Base-by-base conservation (phyloP, 2,113 vertebrate species). In the Atherinomorus stipes region DNA sequence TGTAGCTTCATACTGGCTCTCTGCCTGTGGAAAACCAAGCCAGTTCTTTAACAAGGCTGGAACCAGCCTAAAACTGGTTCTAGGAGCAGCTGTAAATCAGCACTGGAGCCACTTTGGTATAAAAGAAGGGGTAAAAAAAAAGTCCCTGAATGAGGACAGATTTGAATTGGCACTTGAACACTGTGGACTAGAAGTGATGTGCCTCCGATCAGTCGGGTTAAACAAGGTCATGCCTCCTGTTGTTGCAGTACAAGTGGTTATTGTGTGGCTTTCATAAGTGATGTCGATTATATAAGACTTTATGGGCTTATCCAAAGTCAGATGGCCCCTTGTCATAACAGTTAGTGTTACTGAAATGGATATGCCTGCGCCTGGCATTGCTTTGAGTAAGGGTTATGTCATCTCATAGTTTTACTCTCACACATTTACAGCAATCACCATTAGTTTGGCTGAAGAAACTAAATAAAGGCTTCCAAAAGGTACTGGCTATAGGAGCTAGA, bases 291-390 rank as follows among this genome's bases (percentile, higher is more conserved):
- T 74, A 75, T 54, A 80, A 87, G 16, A 21, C 51, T 76, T 68
- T 53, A 13, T 63, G 31, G 61, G 58, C 71, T 84, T 79, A 85
- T 74, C 44, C 51, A 69, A 75, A 74, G 65, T 81, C 51, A 80
- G 25, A 68, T 57, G 63, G 65, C 52, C 22, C 74, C 64, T 59
- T 88, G 78, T 89, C 78, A 86, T 83, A 83, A 84, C 67, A 59
- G 76, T 85, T 81, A 47, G 68, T 85, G 73, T 85, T 80, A 49
- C 38, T 85, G 76, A 78, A 84, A 66, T 15, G 37, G 66, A 84
- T 76, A 62, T 51, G 70, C 47, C 78, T 53, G 23, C 0, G 58
- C 21, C 68, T 80, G 72, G 60, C 65, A 45, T 87, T 65, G 60
- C 72, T 72, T 70, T 83, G 42, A 28, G 10, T 23, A 58, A 44